Base-by-base conservation (phyloP, 1,140 invertebrate species). In the Aphelinus certus region DNA sequence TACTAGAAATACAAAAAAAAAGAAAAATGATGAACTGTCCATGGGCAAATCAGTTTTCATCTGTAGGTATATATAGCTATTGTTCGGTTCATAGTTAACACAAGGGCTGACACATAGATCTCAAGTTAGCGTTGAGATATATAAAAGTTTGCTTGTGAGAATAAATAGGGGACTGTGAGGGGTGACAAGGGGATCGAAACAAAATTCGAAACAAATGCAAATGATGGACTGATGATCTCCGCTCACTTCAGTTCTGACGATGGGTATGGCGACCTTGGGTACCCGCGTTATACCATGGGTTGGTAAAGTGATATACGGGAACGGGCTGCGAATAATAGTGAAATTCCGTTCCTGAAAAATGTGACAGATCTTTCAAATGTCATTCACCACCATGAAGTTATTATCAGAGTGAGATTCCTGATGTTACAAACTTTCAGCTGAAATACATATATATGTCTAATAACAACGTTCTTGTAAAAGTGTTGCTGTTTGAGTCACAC, bases 261-360 rank as follows among this genome's bases (percentile, higher is more conserved):
- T 88, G 26, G 26, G 26, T 26, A 26, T 26, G 26, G 26, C 26
- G 26, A 26, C 26, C 26, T 26, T 26, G 26, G 26, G 26, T 26
- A 26, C 26, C 26, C 26, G 26, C 26, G 26, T 26, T 88, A 82
- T 88, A 88, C 86, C 85, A 87, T 74, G 87, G 87, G 76, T 80
- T 83, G 81, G 82, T 87, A 87, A 87, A 88, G 82, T 87, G 85
- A 86, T 83, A 86, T 82, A 80, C 78, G 83, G 87, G 87, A 85
- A 86, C 86, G 81, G 86, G 87, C 85, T 88, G 77, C 85, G 87
- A 87, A 87, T 88, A 88, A 87, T 88, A 88, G 85, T 82, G 86
- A 85, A 85, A 85, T 79, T 79, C 47, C 42, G 73, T 4, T 76
- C 79, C 82, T 83, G 82, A 84, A 84, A 71, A 70, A 69, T 45